Percentiles rank a stretch among this genome's conserved stretches.
Evolutionary conservation across 2,113 vertebrate genomes (phyloP).

Genomic region (Apus apus): DNA sequence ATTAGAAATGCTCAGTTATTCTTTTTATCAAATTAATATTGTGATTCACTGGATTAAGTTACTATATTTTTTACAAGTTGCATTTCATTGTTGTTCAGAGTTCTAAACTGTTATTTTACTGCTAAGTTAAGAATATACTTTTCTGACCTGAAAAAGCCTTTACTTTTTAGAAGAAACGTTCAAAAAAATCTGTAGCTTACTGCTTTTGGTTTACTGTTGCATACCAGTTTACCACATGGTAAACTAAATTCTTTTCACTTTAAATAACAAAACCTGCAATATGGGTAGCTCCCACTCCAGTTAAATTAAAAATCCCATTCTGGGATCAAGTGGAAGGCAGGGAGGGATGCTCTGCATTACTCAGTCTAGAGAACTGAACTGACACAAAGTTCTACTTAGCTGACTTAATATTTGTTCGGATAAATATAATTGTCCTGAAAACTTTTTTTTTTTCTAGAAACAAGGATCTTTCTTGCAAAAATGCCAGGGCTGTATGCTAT

Average conservation of each 20-base stretch:
- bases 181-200: background rate
- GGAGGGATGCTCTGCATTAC: fast-evolving
- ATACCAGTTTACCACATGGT: background rate
- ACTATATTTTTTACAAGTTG: background rate
- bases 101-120: background rate
- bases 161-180: background rate
- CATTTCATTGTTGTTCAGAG: background rate
- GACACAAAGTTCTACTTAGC: background rate
- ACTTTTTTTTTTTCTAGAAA: background rate
- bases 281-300: background rate
- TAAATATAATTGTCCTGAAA: background rate
- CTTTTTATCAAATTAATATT: background rate
- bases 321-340: background rate
- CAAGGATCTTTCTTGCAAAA: background rate
- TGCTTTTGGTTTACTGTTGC: background rate
- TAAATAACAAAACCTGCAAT: background rate
- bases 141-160: background rate
- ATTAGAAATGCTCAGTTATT: background rate
- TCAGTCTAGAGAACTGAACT: background rate
- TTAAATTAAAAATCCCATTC: background rate
- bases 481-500: background rate
- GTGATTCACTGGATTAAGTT: background rate
- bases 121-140: background rate
- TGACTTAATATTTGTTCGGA: background rate
- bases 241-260: background rate